These are phyloP conservation scores for Acrossocheilus fasciatus DNA, from an alignment of 2,797 vertebrate genomes.

Conservation along the genomic window DNA sequence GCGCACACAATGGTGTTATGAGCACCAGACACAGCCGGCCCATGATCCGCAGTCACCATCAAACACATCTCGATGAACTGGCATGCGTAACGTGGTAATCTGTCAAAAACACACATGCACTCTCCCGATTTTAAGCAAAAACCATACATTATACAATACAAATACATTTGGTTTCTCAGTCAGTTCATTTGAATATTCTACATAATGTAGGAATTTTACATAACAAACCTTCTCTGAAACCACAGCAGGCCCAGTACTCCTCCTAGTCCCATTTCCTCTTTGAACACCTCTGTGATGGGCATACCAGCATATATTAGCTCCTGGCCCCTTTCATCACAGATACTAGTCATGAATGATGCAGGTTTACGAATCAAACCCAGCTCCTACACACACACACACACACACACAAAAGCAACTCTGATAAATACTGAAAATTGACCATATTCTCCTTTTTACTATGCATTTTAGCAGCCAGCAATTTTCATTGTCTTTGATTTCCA, in stretches of 20 bases:
- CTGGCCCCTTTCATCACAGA: conserved; percentile 97
- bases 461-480: background rate
- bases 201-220: background rate
- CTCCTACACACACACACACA: background rate
- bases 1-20: conserved; percentile 99
- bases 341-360: conserved; percentile 98
- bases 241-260: conserved; percentile 95
- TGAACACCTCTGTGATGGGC: conserved; percentile 99
- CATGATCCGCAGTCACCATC: conserved; percentile 98
- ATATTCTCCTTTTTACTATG: background rate
- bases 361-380: conserved; percentile 97
- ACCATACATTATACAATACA: background rate
- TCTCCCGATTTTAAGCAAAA: background rate
- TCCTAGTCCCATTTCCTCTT: conserved; percentile 95
- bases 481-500: background rate
- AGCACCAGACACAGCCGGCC: conserved; percentile 94
- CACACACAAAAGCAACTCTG: background rate
- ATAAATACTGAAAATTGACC: background rate
- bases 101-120: conserved; percentile 62
- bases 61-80: conserved; percentile 99
- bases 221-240: conserved; percentile 92
- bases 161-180: background rate
- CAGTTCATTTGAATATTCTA: background rate
- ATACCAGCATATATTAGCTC: conserved; percentile 98
- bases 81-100: conserved; percentile 93